Evolutionary conservation across 2,888 invertebrate genomes (phyloP), one percentile per base, ranked within the genome.

Genomic region (Macrosiphum euphorbiae): DNA sequence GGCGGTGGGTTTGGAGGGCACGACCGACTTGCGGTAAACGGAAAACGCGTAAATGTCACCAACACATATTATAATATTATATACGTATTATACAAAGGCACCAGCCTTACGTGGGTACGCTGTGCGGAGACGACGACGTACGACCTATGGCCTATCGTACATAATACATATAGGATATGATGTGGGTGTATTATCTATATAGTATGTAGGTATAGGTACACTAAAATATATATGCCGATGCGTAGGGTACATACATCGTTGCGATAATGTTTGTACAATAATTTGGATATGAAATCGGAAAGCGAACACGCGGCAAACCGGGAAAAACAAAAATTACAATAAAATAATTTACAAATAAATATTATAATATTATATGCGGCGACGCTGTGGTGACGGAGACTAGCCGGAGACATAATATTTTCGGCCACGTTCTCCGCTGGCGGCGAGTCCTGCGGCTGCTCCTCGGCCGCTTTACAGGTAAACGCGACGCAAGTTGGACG

Each of bases 401-500:
- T 50, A 50, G 87, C 8, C 50, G n/a, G 50, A 88, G n/a, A 88
- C 24, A 35, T 41, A 11, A 8, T 85, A n/a, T 28, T 58, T 58
- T 58, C 41, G n/a, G n/a, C 50, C 5, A 4, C 16, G n/a, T 87
- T n/a, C 16, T 3, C 5, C 47, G 11, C 3, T 13, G 41, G 24
- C 8, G 88, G 55, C 24, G 13, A 8, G 41, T 88, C 13, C 16
- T 13, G 86, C 58, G 16, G n/a, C 41, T 28, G 61, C 10, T 16
- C 13, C 11, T 16, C 26, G 20, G 24, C n/a, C 61, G 47, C 24
- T 67, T 52, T 92, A 99, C 97, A 99, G 97, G 96, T 98, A 99
- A 96, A 99, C 98, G 95, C 98, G 97, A 95, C 99, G 96, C 94
- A 99, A 96, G 96, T 99, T 98, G 92, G 98, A 97, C 0, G 98